A percentile compares a stretch with the other conserved stretches of the same genome.
phyloP scores from a whole-genome alignment of 2,888 invertebrate genomes.

The Acrobasis suavella region DNA sequence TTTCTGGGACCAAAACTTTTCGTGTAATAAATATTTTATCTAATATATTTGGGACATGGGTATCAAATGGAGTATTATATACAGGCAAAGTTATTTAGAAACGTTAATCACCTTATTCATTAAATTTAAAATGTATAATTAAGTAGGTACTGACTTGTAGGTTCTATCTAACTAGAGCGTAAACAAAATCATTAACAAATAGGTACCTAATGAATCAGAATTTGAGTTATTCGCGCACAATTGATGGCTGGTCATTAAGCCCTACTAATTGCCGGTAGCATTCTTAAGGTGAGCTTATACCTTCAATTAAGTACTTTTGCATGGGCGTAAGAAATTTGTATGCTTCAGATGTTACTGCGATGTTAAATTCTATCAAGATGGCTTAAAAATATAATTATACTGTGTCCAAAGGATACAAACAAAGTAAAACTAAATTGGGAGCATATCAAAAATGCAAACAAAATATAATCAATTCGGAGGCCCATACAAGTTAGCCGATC shows the following conservation, averaged over 20 bases:
- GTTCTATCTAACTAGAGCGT: not conserved
- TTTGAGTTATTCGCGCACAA: slow-evolving; percentile 29
- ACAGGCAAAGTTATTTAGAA: not conserved
- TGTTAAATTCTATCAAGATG: slow-evolving; percentile 1
- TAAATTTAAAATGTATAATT: not conserved
- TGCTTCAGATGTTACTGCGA: not conserved
- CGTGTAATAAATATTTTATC: not conserved
- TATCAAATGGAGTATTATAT: not conserved
- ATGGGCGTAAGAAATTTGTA: slow-evolving; percentile 10
- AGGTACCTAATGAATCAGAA: slow-evolving; percentile 32
- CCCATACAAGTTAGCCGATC: too few relatives aligned
- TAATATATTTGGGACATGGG: not conserved
- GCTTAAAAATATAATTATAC: too few relatives aligned
- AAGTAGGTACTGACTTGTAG: not conserved
- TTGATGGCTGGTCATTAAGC: slow-evolving; percentile 32
- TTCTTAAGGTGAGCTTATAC: slow-evolving; percentile 23
- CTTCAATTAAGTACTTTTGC: not conserved
- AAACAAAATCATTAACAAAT: slow-evolving; percentile 28
- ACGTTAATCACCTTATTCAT: not conserved
- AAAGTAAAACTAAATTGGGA: too few relatives aligned
- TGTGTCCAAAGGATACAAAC: too few relatives aligned
- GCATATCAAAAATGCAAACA: too few relatives aligned
- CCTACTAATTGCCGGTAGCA: slow-evolving; percentile 31
- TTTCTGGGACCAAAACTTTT: too few relatives aligned
- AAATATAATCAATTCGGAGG: too few relatives aligned